These are phyloP conservation scores for Heloderma charlesbogerti DNA, from an alignment of 2,113 vertebrate species.

Conservation along the genomic window DNA sequence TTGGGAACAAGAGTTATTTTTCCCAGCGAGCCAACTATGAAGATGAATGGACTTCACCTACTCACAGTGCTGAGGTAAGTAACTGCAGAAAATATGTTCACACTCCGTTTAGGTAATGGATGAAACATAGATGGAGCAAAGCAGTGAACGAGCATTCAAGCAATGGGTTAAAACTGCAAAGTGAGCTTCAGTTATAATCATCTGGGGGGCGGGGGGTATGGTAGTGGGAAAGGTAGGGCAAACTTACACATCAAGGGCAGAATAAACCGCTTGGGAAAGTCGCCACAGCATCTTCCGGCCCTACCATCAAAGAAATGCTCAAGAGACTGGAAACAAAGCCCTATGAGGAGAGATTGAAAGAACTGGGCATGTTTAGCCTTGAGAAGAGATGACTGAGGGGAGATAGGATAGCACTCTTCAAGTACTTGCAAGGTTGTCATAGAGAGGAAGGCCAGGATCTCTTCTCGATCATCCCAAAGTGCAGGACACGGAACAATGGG, in stretches of 20 bases:
- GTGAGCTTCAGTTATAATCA: not conserved
- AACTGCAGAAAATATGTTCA: constrained; percentile 56
- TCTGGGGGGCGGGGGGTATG: not conserved
- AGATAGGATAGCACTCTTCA: too few species aligned
- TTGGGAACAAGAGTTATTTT: constrained; percentile 38
- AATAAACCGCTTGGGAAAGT: not conserved
- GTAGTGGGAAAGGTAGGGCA: not conserved
- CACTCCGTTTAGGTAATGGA: constrained; percentile 53
- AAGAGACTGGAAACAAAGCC: too few species aligned
- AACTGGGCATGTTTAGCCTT: too few species aligned
- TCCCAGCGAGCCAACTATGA: constrained; percentile 44
- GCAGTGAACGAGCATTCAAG: not conserved
- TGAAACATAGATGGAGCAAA: constrained; percentile 45
- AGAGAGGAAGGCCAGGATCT: too few species aligned
- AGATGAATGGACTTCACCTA: constrained; percentile 19
- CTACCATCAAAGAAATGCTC: not conserved
- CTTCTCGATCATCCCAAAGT: too few species aligned
- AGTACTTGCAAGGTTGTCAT: too few species aligned
- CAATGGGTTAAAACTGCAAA: not conserved
- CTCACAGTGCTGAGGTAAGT: constrained; percentile 35
- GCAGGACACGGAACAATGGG: too few species aligned
- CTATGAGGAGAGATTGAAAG: too few species aligned
- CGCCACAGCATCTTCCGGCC: not conserved
- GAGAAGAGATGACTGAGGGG: too few species aligned
- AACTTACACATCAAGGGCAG: too few species aligned